Conservation (phyloP, 2,888 invertebrate genomes). For the Agriopis marginaria region DNA sequence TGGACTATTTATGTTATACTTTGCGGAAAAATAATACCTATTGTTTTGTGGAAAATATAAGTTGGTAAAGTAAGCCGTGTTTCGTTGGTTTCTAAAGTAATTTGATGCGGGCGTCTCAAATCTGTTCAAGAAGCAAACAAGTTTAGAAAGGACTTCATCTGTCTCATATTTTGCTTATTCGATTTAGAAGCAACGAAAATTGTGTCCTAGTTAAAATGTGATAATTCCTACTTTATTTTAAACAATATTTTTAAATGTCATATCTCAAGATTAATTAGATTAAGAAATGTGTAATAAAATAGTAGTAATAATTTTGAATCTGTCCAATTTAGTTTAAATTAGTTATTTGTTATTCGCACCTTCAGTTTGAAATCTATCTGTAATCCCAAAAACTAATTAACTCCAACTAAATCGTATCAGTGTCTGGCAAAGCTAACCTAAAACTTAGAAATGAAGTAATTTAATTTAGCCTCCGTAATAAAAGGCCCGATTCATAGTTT, state of each 20-base stretch:
- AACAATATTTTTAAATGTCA: too few relatives aligned
- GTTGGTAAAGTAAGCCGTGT: slow-evolving; percentile 4
- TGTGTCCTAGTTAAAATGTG: too few relatives aligned
- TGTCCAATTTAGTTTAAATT: background rate
- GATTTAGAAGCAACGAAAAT: too few relatives aligned
- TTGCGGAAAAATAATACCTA: slow-evolving; percentile 4
- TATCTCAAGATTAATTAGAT: too few relatives aligned
- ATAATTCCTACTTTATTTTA: too few relatives aligned
- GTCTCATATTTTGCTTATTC: background rate
- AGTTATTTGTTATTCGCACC: background rate
- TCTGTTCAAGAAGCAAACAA: slow-evolving; percentile 1
- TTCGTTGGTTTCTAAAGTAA: slow-evolving; percentile 14
- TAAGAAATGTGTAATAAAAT: too few relatives aligned
- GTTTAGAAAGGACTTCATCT: background rate
- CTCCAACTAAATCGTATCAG: background rate
- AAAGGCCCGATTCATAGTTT: background rate
- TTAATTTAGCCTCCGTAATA: slow-evolving; percentile 4
- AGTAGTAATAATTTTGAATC: too few relatives aligned
- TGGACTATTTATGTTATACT: slow-evolving; percentile 15
- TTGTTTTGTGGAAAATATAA: slow-evolving; percentile 10
- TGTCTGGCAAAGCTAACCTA: background rate
- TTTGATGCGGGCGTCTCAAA: slow-evolving; percentile 16
- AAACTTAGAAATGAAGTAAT: background rate
- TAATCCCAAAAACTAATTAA: slow-evolving; percentile 3
- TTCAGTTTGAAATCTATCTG: background rate